phyloP scores from a whole-genome alignment of 2,797 vertebrate species.

The Sebastiscus albofasciatus region DNA sequence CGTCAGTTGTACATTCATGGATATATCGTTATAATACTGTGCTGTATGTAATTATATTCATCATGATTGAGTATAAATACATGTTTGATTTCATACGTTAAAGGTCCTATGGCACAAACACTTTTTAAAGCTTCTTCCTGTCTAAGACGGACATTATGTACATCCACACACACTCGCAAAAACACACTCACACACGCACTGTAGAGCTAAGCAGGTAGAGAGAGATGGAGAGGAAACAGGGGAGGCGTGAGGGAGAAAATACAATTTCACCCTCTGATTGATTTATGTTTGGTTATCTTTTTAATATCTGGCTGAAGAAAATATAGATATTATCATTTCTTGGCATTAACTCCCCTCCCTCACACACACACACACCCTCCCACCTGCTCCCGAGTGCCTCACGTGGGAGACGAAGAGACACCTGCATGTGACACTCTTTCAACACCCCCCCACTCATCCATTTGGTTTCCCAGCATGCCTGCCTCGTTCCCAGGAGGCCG shows the following conservation, averaged over 20 bases:
- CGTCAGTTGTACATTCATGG: constrained; percentile 73
- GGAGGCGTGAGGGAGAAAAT: constrained; percentile 42
- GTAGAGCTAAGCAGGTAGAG: constrained; percentile 40
- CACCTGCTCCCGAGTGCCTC: constrained; percentile 25
- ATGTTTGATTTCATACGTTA: constrained; percentile 65
- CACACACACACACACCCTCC: constrained; percentile 4
- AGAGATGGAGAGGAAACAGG: constrained; percentile 54
- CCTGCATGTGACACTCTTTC: constrained; percentile 56
- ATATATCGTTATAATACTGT: constrained; percentile 73
- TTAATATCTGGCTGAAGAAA: constrained; percentile 70
- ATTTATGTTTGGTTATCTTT: constrained; percentile 69
- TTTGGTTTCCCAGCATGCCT: constrained; percentile 52
- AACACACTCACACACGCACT: neutral
- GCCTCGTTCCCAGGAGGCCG: constrained; percentile 26
- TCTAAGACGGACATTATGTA: constrained; percentile 56
- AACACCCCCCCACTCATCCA: neutral
- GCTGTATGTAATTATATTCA: constrained; percentile 67
- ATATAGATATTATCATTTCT: constrained; percentile 53
- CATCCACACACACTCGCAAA: constrained; percentile 22
- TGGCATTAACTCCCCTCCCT: constrained; percentile 4
- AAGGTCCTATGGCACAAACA: constrained; percentile 72
- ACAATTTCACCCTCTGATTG: constrained; percentile 52
- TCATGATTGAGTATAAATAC: constrained; percentile 69
- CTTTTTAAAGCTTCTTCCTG: constrained; percentile 67
- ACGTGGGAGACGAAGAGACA: constrained; percentile 50